Evolutionary conservation across 2,113 vertebrate genomes (phyloP).

Genomic region (Accipiter virgatus): DNA sequence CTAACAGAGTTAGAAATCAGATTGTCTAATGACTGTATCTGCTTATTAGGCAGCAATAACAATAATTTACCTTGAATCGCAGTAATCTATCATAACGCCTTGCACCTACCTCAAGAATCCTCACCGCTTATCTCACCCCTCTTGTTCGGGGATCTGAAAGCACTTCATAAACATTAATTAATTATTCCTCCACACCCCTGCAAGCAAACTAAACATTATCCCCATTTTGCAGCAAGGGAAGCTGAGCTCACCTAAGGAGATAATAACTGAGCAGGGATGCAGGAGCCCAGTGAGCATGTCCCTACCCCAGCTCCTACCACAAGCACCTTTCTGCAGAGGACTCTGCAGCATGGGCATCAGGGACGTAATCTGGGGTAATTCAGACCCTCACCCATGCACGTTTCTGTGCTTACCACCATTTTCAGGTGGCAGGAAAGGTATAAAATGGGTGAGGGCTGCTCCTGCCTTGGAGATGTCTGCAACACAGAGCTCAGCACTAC

Average conservation of each 20-base stretch:
- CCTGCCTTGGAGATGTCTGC: not conserved
- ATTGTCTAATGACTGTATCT: not conserved
- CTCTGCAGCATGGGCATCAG: fast-evolving
- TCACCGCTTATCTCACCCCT: not conserved
- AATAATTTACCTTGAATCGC: conserved; percentile 1
- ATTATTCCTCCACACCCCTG: conserved; percentile 28
- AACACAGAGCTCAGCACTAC: not conserved
- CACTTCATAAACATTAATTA: conserved; percentile 48
- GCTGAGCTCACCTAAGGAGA: not conserved
- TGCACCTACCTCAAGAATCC: not conserved
- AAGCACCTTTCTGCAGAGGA: not conserved
- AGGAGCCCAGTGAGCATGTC: not conserved
- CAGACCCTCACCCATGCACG: fast-evolving
- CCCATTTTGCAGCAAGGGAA: not conserved
- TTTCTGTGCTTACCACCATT: not conserved
- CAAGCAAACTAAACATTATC: conserved; percentile 17
- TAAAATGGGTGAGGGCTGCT: not conserved
- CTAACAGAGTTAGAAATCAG: not conserved
- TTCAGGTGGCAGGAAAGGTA: not conserved
- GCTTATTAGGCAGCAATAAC: not conserved
- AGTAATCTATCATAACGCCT: not conserved
- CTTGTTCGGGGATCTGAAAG: conserved; percentile 18
- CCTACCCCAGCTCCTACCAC: not conserved
- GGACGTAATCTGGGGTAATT: not conserved
- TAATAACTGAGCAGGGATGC: not conserved